These are phyloP conservation scores for Gasterosteus aculeatus DNA, from an alignment of 2,113 vertebrate genomes.

Conservation along the genomic window DNA sequence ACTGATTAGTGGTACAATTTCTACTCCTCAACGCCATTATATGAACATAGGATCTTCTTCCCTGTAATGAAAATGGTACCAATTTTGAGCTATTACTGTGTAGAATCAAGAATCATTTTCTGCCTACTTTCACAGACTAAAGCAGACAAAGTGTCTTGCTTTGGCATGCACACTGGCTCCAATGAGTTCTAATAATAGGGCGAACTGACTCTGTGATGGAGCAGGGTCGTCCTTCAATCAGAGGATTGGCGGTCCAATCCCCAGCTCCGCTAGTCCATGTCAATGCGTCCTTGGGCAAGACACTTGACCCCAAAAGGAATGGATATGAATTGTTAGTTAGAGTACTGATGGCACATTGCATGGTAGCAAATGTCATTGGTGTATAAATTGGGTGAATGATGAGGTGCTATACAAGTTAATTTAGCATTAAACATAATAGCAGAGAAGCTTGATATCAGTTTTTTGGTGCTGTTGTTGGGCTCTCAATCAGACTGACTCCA, in stretches of 20 bases:
- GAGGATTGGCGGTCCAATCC: background rate
- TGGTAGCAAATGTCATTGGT: background rate
- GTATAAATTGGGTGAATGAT: background rate
- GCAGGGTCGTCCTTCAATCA: background rate
- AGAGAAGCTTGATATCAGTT: constrained; percentile 22
- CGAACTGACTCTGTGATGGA: background rate
- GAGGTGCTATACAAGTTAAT: background rate
- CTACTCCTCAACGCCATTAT: background rate
- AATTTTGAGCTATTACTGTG: constrained; percentile 10
- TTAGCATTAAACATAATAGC: background rate
- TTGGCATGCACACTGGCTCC: constrained; percentile 6
- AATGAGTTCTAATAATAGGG: constrained; percentile 2
- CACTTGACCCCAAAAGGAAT: background rate
- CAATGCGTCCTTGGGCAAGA: background rate
- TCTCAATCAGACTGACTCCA: constrained; percentile 34
- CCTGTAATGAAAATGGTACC: background rate
- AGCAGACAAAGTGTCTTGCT: background rate
- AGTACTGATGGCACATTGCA: background rate
- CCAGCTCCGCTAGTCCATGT: background rate
- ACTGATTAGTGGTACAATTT: background rate
- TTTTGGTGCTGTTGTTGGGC: constrained; percentile 29
- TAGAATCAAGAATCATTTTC: constrained; percentile 27
- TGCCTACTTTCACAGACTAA: constrained; percentile 14
- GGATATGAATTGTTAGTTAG: background rate
- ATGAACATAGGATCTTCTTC: constrained; percentile 1